Conservation (phyloP, 2,113 vertebrate genomes). For the Campylorhamphus procurvoides region DNA sequence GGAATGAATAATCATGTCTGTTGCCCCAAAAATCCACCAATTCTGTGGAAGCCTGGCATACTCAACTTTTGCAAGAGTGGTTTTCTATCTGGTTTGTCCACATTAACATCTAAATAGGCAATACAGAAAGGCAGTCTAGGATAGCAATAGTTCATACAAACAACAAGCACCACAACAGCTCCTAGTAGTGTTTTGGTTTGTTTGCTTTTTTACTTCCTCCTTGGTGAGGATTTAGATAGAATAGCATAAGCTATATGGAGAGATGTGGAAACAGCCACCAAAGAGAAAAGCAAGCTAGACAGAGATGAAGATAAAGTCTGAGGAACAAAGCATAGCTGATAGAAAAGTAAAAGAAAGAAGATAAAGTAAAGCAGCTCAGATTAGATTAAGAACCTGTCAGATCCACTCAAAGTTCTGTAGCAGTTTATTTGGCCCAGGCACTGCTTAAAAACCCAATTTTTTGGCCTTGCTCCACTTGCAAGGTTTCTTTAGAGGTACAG, state of each 20-base stretch:
- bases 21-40: background rate
- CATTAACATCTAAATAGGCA: background rate
- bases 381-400: background rate
- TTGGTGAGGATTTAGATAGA: background rate
- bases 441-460: background rate
- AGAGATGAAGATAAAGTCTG: background rate
- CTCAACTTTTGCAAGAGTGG: background rate
- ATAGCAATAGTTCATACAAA: background rate
- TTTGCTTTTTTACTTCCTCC: background rate
- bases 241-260: background rate
- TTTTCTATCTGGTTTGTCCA: background rate
- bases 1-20: background rate
- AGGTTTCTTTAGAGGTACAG: background rate
- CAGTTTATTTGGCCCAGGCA: background rate
- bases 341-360: background rate
- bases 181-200: rapidly evolving
- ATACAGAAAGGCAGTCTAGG: background rate
- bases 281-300: background rate
- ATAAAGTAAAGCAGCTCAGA: background rate
- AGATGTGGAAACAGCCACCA: background rate
- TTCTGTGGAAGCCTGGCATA: background rate
- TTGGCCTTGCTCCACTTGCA: background rate
- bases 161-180: background rate
- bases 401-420: background rate
- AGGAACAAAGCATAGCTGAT: background rate